Percentiles rank a stretch among this genome's conserved stretches.
Conservation (phyloP, 2,113 vertebrate genomes). For the Pagrus major region DNA sequence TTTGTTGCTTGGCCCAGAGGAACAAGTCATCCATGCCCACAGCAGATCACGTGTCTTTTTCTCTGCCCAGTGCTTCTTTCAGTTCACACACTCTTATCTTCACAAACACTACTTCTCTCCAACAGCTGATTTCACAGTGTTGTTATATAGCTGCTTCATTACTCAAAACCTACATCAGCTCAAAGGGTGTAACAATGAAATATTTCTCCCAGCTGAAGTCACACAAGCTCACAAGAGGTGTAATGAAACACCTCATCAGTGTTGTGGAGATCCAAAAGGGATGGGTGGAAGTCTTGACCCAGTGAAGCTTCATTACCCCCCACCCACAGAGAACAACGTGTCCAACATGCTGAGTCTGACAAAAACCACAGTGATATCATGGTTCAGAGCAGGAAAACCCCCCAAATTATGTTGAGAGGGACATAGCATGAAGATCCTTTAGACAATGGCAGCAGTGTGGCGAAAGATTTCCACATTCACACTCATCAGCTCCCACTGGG, state of each 20-base stretch:
- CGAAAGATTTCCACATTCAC: conserved; percentile 46
- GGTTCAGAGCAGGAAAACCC: conserved; percentile 56
- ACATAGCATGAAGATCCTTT: conserved; percentile 36
- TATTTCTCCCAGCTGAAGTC: conserved; percentile 23
- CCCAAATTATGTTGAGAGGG: conserved; percentile 39
- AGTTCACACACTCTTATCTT: conserved; percentile 1
- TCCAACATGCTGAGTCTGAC: conserved; percentile 46
- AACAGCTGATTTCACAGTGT: conserved; percentile 13
- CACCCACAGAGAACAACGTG: conserved; percentile 37
- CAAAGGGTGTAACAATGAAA: conserved; percentile 38
- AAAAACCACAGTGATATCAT: conserved; percentile 59
- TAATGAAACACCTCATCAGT: conserved; percentile 66
- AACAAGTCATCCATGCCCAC: not conserved
- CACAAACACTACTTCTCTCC: not conserved
- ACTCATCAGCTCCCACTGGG: conserved; percentile 31
- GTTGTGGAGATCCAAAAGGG: conserved; percentile 32
- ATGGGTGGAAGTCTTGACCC: conserved; percentile 47
- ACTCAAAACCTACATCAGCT: conserved; percentile 31
- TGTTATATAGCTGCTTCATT: conserved; percentile 11
- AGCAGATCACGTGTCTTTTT: conserved; percentile 29
- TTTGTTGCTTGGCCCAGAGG: not conserved
- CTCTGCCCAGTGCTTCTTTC: not conserved
- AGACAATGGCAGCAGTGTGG: conserved; percentile 54
- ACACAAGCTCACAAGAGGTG: conserved; percentile 42
- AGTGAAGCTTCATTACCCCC: conserved; percentile 37